Evolutionary conservation across 2,888 invertebrate genomes (phyloP), one percentile per base, ranked within the genome.

Genomic region (Drosophila picticornis): DNA sequence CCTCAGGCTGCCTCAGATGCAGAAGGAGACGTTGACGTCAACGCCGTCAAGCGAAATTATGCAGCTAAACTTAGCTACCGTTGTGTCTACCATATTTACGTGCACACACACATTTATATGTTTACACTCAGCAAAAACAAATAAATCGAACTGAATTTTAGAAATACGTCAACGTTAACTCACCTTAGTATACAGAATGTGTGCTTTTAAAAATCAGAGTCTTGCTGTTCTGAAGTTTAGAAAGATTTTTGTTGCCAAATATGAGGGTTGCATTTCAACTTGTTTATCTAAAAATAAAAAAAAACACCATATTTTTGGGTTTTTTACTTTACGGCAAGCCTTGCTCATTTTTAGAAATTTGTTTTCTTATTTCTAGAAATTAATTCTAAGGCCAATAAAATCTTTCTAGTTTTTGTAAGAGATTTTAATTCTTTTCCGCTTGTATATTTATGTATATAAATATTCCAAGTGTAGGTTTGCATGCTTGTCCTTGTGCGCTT

Each of bases 31-130:
- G 73, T 61, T 74, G 70, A 75, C 85, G 71, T 75, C 66, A 66
- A 75, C 72, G 75, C 75, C 83, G 53, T 55, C 68, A 38, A 52
- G 71, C 76, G 69, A 55, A 79, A 73, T 79, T 79, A 61, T 80
- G 73, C 83, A 84, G 77, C 62, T 68, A 50, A 73, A 86, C 72
- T 86, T 80, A 46, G 40, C 65, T 31, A 59, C 62, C 55, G 40
- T 52, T 57, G 4, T 40, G 27, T 58, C 27, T 43, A 25, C 55
- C n/a, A 25, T 36, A 34, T 59, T 22, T 58, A 29, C 32, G 13
- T 13, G n/a, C 16, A 29, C 16, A 34, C 16, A 34, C 29, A 36
- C 48, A 34, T 60, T 31, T 57, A 32, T 50, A 11, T 25, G 16
- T 16, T 25, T 25, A 46, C 46, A 46, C 46, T 46, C 22, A 16